These are phyloP conservation scores for Petroica traversi DNA, from an alignment of 2,113 vertebrate genomes.

Conservation along the genomic window DNA sequence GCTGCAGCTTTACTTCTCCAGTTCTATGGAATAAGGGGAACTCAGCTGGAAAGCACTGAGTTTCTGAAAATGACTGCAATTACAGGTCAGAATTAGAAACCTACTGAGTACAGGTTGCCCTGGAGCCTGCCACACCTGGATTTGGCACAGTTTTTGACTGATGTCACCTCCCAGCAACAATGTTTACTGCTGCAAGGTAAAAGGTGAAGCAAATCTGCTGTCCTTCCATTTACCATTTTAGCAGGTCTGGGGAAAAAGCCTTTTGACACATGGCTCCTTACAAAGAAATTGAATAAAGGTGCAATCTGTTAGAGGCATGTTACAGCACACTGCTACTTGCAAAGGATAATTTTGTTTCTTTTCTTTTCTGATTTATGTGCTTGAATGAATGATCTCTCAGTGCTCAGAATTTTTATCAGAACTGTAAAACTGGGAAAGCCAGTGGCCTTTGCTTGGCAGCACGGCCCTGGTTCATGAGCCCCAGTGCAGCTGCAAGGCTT, in stretches of 20 bases:
- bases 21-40: neutral
- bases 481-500: rapidly evolving
- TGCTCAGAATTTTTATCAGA: conserved; percentile 15
- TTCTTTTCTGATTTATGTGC: neutral
- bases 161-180: neutral
- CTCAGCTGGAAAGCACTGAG: neutral
- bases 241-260: conserved; percentile 19
- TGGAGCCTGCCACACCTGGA: neutral
- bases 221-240: conserved; percentile 23
- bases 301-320: conserved; percentile 9
- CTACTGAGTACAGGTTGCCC: neutral
- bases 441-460: neutral
- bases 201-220: conserved; percentile 28
- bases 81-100: conserved; percentile 18
- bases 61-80: conserved; percentile 4
- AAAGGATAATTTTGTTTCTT: conserved; percentile 19
- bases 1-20: neutral
- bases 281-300: conserved; percentile 31
- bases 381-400: neutral
- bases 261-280: conserved; percentile 5
- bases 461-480: neutral
- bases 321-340: neutral
- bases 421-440: neutral
- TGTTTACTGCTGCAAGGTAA: conserved; percentile 33
- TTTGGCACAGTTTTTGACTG: conserved; percentile 14